Percentiles rank a stretch among this genome's conserved stretches.
These are phyloP conservation scores for Microctenopoma lineatum DNA, from an alignment of 2,797 vertebrate genomes.

Conservation along the genomic window DNA sequence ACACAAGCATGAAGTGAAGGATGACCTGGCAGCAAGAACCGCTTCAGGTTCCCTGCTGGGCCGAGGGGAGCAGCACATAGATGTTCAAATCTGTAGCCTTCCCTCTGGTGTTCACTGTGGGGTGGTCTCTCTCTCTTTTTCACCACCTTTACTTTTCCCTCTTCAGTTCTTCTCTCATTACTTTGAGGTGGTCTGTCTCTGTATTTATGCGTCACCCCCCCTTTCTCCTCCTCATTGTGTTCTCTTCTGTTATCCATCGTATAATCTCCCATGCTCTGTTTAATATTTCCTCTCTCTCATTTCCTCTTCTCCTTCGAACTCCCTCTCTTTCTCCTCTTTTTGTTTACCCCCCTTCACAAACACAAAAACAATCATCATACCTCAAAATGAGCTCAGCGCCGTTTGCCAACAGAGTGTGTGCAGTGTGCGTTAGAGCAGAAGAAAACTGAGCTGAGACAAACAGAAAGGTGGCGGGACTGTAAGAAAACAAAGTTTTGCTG, in stretches of 20 bases:
- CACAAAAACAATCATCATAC: constrained; percentile 40
- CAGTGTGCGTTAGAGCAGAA: constrained; percentile 3
- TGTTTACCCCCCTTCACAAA: constrained; percentile 57
- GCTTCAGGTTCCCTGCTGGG: constrained; percentile 61
- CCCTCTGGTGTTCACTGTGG: constrained; percentile 57
- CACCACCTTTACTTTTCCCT: constrained; percentile 58
- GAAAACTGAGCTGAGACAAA: constrained; percentile 51
- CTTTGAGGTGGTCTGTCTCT: constrained; percentile 70
- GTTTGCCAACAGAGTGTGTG: constrained; percentile 20
- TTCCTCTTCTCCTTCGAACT: constrained; percentile 48
- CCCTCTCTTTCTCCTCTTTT: constrained; percentile 21
- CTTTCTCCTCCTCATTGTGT: constrained; percentile 19
- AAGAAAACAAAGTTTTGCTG: constrained; percentile 71
- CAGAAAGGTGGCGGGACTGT: constrained; percentile 54
- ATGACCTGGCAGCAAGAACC: constrained; percentile 65
- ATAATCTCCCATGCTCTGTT: constrained; percentile 44
- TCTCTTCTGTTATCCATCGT: constrained; percentile 35
- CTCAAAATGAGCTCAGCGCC: constrained; percentile 31
- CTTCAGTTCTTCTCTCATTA: constrained; percentile 39
- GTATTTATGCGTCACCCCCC: constrained; percentile 29
- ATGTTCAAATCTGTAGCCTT: constrained; percentile 54
- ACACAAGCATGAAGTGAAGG: constrained; percentile 49
- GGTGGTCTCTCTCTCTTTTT: constrained; percentile 66
- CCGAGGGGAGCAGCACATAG: constrained; percentile 60
- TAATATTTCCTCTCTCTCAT: constrained; percentile 55